These are phyloP conservation scores for Eurytoma californica DNA, from an alignment of 2,888 invertebrate genomes.

Conservation along the genomic window DNA sequence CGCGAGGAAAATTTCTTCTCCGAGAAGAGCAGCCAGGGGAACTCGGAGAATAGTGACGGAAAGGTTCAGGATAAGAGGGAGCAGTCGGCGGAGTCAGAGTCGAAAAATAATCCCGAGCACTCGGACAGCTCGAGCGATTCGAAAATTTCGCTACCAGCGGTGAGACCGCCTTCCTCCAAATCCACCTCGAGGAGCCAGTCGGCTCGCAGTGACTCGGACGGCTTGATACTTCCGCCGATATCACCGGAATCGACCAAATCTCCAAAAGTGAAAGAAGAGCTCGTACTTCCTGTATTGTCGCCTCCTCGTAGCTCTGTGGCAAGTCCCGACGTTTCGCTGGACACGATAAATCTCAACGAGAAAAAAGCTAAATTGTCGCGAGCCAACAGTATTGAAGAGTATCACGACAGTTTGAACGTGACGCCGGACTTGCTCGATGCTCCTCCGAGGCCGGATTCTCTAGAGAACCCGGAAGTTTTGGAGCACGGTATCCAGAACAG, in stretches of 20 bases:
- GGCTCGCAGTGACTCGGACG: conserved; percentile 59
- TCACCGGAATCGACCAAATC: conserved; percentile 65
- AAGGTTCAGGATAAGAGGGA: background rate
- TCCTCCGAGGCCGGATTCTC: conserved; percentile 63
- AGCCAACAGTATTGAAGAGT: conserved; percentile 64
- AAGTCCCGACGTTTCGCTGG: conserved; percentile 24
- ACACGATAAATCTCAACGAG: background rate
- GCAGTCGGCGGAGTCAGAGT: background rate
- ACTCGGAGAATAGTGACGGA: background rate
- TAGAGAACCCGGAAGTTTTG: conserved; percentile 57
- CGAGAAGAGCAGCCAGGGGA: background rate
- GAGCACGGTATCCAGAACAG: conserved; percentile 19
- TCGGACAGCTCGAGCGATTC: conserved; percentile 36
- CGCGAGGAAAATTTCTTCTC: background rate
- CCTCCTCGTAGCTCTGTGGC: conserved; percentile 54
- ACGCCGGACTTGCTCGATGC: conserved; percentile 62
- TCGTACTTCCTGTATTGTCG: conserved; percentile 67
- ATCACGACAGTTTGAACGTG: conserved; percentile 76
- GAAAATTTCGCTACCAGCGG: conserved; percentile 64
- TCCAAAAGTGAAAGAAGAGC: conserved; percentile 60
- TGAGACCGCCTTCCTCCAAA: conserved; percentile 62
- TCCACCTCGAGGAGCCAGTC: conserved; percentile 58
- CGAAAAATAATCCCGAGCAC: background rate
- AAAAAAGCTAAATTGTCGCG: conserved; percentile 33
- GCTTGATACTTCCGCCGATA: conserved; percentile 67